Evolutionary conservation across 1,140 invertebrate genomes (phyloP).

Genomic region (Eumaeus atala): DNA sequence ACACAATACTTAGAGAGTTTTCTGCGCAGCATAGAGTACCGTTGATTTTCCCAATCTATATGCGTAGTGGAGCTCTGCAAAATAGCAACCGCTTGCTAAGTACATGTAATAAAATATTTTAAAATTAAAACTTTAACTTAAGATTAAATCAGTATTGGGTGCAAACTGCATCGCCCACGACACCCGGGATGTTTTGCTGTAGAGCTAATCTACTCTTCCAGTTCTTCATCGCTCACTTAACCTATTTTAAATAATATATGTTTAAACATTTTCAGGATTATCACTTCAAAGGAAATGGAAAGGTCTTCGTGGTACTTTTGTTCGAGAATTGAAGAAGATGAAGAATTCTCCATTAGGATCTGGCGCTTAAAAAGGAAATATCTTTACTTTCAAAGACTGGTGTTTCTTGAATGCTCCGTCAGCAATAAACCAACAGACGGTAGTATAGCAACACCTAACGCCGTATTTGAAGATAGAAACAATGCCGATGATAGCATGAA

Average conservation of each 20-base stretch:
- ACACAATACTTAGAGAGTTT: too few species aligned
- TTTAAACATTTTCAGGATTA: conserved; percentile 15
- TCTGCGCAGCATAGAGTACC: too few species aligned
- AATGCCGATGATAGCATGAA: conserved; percentile 14
- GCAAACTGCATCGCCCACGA: too few species aligned
- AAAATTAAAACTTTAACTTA: too few species aligned
- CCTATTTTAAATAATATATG: conserved; percentile 2
- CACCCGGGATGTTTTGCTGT: too few species aligned
- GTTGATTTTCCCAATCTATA: too few species aligned
- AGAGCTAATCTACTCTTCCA: too few species aligned
- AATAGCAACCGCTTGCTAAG: too few species aligned
- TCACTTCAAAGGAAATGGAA: conserved; percentile 18
- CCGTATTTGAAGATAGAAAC: neutral
- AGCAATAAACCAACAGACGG: conserved; percentile 11
- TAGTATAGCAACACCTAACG: conserved; percentile 1
- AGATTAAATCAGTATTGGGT: too few species aligned
- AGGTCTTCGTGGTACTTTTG: conserved; percentile 15
- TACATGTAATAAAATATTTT: too few species aligned
- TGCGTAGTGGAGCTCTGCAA: too few species aligned
- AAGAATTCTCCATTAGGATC: conserved; percentile 18
- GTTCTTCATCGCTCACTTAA: conserved; percentile 2
- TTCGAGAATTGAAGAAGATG: conserved; percentile 15
- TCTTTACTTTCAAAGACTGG: conserved; percentile 14
- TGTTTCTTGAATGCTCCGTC: conserved; percentile 11
- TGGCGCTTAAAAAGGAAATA: conserved; percentile 13